Conservation (phyloP, 2,888 invertebrate genomes). For the Rhingia rostrata region DNA sequence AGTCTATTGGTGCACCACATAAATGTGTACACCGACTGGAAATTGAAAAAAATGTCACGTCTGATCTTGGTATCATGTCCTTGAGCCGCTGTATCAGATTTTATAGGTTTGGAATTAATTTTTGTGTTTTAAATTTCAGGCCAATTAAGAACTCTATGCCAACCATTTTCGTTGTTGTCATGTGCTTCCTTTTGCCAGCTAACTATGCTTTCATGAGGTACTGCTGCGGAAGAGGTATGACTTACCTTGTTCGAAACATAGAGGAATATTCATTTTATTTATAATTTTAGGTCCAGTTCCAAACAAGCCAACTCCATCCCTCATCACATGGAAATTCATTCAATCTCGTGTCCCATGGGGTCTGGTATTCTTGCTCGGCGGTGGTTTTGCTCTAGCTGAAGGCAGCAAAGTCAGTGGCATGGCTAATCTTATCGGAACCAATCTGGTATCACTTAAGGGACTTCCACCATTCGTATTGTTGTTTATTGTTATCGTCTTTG, state of each 20-base stretch:
- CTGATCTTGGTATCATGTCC: too few relatives aligned
- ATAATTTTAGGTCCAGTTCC: slow-evolving; percentile 81
- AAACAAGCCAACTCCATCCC: slow-evolving; percentile 86
- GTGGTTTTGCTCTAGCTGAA: slow-evolving; percentile 95
- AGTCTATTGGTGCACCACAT: too few relatives aligned
- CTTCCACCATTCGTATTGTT: slow-evolving; percentile 87
- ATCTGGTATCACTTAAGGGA: slow-evolving; percentile 87
- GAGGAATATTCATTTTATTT: not conserved
- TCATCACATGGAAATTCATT: slow-evolving; percentile 93
- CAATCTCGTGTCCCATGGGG: slow-evolving; percentile 96
- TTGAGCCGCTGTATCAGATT: too few relatives aligned
- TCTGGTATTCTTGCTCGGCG: slow-evolving; percentile 92
- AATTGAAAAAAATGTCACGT: not conserved
- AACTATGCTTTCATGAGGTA: slow-evolving; percentile 89
- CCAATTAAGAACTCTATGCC: slow-evolving; percentile 91
- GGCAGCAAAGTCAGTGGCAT: slow-evolving; percentile 92
- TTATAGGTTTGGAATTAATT: too few relatives aligned
- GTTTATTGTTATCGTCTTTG: slow-evolving; percentile 89
- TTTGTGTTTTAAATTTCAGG: slow-evolving; percentile 81
- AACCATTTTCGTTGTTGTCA: slow-evolving; percentile 91
- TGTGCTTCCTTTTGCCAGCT: slow-evolving; percentile 93
- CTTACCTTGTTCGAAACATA: not conserved
- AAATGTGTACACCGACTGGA: not conserved
- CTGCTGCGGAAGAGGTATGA: slow-evolving; percentile 83
- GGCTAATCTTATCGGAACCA: slow-evolving; percentile 89